Evolutionary conservation across 2,113 vertebrate species (phyloP).

Genomic region (Vidua macroura): DNA sequence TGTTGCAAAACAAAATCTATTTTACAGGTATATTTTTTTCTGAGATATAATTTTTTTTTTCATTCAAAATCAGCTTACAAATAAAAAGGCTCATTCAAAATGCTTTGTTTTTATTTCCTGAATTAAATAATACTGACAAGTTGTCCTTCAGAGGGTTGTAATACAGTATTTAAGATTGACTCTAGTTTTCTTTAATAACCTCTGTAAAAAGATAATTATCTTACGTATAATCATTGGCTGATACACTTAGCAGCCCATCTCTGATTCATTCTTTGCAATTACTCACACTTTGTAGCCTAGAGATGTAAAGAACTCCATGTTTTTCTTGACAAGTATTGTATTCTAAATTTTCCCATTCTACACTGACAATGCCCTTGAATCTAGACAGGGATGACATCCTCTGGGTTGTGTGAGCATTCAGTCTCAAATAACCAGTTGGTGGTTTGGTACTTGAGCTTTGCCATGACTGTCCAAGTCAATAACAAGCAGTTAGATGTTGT

Average conservation of each 20-base stretch:
- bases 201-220: constrained; percentile 68
- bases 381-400: background rate
- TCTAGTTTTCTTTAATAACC: constrained; percentile 70
- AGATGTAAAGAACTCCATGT: background rate
- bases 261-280: constrained; percentile 49
- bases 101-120: background rate
- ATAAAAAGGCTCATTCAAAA: background rate
- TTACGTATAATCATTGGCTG: constrained; percentile 59
- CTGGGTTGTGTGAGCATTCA: background rate
- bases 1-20: background rate
- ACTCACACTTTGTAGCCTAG: background rate
- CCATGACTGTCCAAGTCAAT: background rate
- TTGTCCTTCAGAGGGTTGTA: constrained; percentile 67
- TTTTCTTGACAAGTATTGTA: background rate
- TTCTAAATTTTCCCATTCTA: background rate
- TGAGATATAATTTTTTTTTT: background rate
- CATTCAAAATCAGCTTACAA: background rate
- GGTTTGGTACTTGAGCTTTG: background rate
- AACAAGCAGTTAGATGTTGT: background rate
- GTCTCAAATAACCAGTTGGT: background rate
- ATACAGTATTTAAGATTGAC: constrained; percentile 65
- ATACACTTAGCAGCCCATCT: constrained; percentile 64
- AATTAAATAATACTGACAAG: constrained; percentile 10
- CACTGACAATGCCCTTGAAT: background rate
- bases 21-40: background rate